Evolutionary conservation across 1,140 invertebrate species (phyloP), one percentile per base, ranked within the genome.

Genomic region (Magallana angulata): DNA sequence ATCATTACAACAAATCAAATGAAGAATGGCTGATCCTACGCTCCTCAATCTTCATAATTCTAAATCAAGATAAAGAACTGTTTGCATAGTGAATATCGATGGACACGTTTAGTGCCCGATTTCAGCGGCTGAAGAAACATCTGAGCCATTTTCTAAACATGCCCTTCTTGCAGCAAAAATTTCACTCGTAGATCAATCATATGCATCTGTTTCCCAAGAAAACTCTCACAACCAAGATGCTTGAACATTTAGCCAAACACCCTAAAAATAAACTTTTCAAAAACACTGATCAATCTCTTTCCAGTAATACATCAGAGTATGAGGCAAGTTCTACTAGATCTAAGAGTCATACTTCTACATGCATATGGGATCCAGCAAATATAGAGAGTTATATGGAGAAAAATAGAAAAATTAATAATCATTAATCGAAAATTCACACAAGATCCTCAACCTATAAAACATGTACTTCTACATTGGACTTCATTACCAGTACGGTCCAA

Each of bases 181-280:
- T 76, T 76, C 24, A 30, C 68, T 76, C 68, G 12, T 76, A 30
- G 24, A 76, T 76, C 68, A 76, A 76, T 76, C 36, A 12, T 30
- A 18, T 76, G 68, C 68, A 76, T 76, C 68, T 76, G 68, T 76
- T 76, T 36, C 36, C 24, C 24, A 14, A 76, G 68, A 76, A 71
- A 71, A 71, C 64, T 18, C 30, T 71, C 2, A 76, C 68, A 76
- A 76, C 24, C 24, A 30, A 30, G 24, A 30, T 30, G 24, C 24
- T 36, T 11, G 24, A 30, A 36, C 9, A 76, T 76, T 36, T 76
- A 30, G 68, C 2, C 12, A 11, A 76, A 76, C 24, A 8, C 24
- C 24, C 68, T 76, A 76, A 76, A 76, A 48, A 76, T 76, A 76
- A 76, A 8, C 9, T 76, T 62, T 76, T 62, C 12, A 12, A 62